Base-by-base conservation (phyloP, 1,140 invertebrate genomes). In the Drosophila repleta region DNA sequence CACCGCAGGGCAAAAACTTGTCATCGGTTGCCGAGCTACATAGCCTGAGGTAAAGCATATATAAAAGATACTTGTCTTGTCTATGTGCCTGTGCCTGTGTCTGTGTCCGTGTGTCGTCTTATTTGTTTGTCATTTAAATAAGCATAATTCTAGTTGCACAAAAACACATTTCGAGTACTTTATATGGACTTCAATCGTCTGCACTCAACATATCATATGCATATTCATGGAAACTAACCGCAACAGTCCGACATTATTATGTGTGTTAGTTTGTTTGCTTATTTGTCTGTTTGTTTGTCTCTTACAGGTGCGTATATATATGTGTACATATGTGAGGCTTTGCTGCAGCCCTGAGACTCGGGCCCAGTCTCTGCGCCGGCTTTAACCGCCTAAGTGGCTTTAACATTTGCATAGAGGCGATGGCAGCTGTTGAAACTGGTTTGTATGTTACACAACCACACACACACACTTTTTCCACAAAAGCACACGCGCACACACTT, bases 121-220 rank as follows among this genome's bases (percentile, higher is more conserved):
- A 35, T 53, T 87, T 82, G 83, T 88, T 88, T 87, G 82, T 52
- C 83, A 88, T 87, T 88, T 87, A 87, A 87, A 85, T 85, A 82
- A 87, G 82, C 82, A 85, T 64, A 83, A 69, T 83, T 83, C 80
- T 52, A 18, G 35, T 43, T 65, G 62, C 64, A 76, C 13, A 35
- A 43, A 57, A 57, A 68, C 68, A 61, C 43, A 49, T 52, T 64
- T 56, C n/a, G 13, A 26, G 13, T 64, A 18, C 48, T 68, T 45
- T 62, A 41, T 62, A 43, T 51, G 26, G 17, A 67, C 32, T 48
- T 45, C 37, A 57, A 57, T 45, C 35, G 18, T 11, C n/a, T 65
- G 7, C 29, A 60, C 41, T 48, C 43, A 15, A 32, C 57, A 35
- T 56, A 57, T 13, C 58, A 39, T 70, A 78, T 84, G 70, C 79